These are phyloP conservation scores for Hirtodrosophila alboralis DNA, from an alignment of 2,888 invertebrate species.

Conservation along the genomic window DNA sequence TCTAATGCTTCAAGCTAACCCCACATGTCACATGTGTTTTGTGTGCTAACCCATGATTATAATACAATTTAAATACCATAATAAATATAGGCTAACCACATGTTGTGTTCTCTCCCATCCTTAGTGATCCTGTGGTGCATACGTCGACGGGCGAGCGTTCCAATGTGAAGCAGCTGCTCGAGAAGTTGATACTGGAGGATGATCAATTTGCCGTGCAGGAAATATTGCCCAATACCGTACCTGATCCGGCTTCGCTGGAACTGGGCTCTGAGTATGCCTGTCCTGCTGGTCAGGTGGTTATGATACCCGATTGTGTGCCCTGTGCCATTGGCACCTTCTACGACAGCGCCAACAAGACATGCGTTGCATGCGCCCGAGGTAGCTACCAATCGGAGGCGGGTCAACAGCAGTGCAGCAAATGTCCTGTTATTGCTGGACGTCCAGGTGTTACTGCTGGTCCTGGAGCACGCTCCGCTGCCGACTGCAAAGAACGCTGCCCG, in stretches of 20 bases:
- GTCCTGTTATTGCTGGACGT: conserved; percentile 95
- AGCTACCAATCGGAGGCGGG: conserved; percentile 97
- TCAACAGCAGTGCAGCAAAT: conserved; percentile 93
- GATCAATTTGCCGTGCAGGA: conserved; percentile 97
- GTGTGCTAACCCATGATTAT: conserved; percentile 53
- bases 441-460: conserved; percentile 94
- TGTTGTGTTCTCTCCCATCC: neutral
- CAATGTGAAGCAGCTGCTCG: conserved; percentile 91
- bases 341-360: conserved; percentile 90
- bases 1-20: conserved; percentile 62
- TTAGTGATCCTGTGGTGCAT: conserved; percentile 94
- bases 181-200: conserved; percentile 95
- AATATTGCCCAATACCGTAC: conserved; percentile 96
- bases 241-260: conserved; percentile 94
- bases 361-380: conserved; percentile 93
- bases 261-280: conserved; percentile 97
- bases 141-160: conserved; percentile 94
- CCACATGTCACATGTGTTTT: conserved; percentile 28
- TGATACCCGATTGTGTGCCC: conserved; percentile 96
- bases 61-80: too few relatives aligned
- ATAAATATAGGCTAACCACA: neutral
- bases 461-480: conserved; percentile 94
- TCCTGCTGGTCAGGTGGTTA: conserved; percentile 95
- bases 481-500: conserved; percentile 96
- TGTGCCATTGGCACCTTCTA: conserved; percentile 96